These are phyloP conservation scores for Hypocryptadius cinnamomeus DNA, from an alignment of 2,113 vertebrate species.

Conservation along the genomic window DNA sequence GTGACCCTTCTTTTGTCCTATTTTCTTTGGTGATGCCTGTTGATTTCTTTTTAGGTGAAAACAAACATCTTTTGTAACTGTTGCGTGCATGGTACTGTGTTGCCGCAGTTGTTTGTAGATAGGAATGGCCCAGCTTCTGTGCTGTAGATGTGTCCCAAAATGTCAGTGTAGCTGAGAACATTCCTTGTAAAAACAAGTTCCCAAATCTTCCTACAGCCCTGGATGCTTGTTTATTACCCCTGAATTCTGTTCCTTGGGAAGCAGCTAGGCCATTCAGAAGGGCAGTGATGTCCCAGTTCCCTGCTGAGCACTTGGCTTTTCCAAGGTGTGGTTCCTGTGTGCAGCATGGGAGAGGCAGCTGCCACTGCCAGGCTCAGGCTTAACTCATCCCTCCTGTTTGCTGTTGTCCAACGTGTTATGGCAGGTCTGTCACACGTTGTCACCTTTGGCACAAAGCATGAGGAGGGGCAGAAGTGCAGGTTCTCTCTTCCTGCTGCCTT, in stretches of 20 bases:
- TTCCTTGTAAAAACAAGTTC: background rate
- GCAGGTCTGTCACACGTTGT: background rate
- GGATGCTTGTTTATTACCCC: background rate
- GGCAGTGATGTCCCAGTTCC: background rate
- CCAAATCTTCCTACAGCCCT: background rate
- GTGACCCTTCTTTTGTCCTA: background rate
- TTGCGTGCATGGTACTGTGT: background rate
- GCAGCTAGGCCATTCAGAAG: background rate
- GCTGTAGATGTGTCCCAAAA: background rate
- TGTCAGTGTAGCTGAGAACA: background rate
- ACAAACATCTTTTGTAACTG: background rate
- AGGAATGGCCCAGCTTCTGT: background rate
- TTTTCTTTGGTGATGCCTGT: background rate
- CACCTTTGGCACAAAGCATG: background rate
- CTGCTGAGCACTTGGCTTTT: background rate
- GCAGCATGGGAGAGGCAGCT: background rate
- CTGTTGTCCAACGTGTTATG: background rate
- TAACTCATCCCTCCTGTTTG: background rate
- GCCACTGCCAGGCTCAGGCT: background rate
- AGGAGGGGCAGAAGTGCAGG: background rate
- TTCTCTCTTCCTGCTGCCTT: background rate
- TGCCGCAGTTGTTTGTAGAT: background rate
- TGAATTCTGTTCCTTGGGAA: background rate
- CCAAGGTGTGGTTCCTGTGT: background rate
- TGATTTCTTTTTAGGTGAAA: background rate